Conservation (phyloP, 2,888 invertebrate species). For the Schizotus pectinicornis region DNA sequence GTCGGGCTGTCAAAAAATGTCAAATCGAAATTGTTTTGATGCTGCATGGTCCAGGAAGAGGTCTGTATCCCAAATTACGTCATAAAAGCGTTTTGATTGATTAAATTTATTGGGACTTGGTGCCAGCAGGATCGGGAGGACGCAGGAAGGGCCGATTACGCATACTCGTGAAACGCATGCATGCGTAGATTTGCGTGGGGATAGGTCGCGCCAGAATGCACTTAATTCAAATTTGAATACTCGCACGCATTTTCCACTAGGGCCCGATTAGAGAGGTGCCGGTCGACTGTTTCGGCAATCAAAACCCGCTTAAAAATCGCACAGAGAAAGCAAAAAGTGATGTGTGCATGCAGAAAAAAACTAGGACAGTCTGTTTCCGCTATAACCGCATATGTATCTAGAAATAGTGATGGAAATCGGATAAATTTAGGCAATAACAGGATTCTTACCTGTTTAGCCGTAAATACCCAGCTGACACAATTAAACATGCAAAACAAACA, state of each 20-base stretch:
- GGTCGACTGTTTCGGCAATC: neutral
- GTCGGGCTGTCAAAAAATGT: neutral
- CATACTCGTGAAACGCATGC: constrained; percentile 44
- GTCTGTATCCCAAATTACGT: neutral
- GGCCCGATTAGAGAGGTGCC: neutral
- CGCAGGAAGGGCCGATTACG: constrained; percentile 35
- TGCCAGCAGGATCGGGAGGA: neutral
- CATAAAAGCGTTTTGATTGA: neutral
- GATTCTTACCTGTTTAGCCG: constrained; percentile 56
- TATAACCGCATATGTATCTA: constrained; percentile 3
- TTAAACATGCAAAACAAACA: constrained; percentile 54
- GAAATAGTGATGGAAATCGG: neutral
- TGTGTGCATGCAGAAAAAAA: constrained; percentile 14
- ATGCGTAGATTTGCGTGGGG: constrained; percentile 50
- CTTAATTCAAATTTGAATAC: constrained; percentile 39
- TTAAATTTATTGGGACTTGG: neutral
- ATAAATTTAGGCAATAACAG: constrained; percentile 48
- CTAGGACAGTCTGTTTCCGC: constrained; percentile 20
- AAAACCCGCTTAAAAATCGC: neutral
- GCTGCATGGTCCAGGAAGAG: neutral
- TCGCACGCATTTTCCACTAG: neutral
- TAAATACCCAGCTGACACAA: constrained; percentile 50
- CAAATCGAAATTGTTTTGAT: neutral
- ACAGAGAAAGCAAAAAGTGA: constrained; percentile 14
- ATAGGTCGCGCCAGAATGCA: constrained; percentile 46